phyloP scores from a whole-genome alignment of 2,113 vertebrate species.

The Cacatua alba region DNA sequence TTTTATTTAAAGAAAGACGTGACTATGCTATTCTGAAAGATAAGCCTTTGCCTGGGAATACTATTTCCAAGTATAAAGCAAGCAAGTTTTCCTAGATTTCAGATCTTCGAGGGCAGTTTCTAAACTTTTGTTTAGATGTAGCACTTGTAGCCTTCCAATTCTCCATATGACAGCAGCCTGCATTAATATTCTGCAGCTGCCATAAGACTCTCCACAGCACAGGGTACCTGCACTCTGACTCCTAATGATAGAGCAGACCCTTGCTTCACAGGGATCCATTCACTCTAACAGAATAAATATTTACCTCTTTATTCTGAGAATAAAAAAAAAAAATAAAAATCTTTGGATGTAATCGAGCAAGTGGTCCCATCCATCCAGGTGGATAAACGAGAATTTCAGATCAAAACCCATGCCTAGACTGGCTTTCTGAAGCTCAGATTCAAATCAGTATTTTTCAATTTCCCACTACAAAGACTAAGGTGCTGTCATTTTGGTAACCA shows the following conservation, averaged over 20 bases:
- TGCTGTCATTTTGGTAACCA: background rate
- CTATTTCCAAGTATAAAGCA: background rate
- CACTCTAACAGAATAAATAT: background rate
- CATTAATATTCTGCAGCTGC: background rate
- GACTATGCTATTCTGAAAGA: background rate
- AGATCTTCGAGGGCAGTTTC: background rate
- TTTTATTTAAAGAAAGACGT: background rate
- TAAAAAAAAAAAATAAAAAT: background rate
- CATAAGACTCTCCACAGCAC: background rate
- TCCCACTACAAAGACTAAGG: background rate
- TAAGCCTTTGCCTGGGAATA: background rate
- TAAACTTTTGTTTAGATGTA: background rate
- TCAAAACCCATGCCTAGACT: background rate
- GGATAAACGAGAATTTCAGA: background rate
- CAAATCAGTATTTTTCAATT: conserved; percentile 8
- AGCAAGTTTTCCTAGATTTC: background rate
- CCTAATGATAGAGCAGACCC: background rate
- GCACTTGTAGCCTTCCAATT: background rate
- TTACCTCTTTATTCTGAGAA: background rate
- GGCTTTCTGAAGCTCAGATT: background rate
- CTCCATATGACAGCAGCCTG: rapidly evolving
- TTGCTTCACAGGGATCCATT: background rate
- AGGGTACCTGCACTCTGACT: background rate
- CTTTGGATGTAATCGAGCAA: background rate
- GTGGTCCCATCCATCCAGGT: background rate